Evolutionary conservation across 2,888 invertebrate genomes (phyloP), one percentile per base, ranked within the genome.

Genomic region (Macrosoma leucophasiata): DNA sequence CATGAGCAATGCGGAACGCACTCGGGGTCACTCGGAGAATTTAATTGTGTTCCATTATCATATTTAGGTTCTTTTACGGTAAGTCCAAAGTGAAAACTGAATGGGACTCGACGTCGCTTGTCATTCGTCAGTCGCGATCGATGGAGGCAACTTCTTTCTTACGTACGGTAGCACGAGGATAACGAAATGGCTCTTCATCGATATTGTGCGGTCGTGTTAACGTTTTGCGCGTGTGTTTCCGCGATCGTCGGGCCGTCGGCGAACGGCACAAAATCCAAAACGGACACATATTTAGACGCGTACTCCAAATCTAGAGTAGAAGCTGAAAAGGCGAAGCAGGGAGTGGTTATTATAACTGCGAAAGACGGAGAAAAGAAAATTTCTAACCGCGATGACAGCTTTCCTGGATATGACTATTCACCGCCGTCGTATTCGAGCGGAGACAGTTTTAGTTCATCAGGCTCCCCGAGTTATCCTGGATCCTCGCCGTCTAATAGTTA

Each of bases 241-340:
- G 82, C 81, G 25, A 79, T 84, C 23, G 61, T 79, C 5, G 76
- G 75, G n/a, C 79, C 78, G 7, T 37, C 43, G n/a, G 51, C 48
- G 12, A 82, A 78, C 41, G 59, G 53, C 35, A 81, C 76, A 1
- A 77, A 75, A 52, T 33, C 52, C 9, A 79, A 78, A 58, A 73
- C 72, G 1, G 90, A 91, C 60, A 88, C 89, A 2, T 91, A 90
- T 52, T 63, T 91, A 46, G 88, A 89, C 22, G 90, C 90, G 2
- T 86, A 89, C 49, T 85, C 86, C 4, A 86, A 88, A 49, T 88
- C 89, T 11, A 63, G 55, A 59, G 78, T 62, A 55, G 82, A 64
- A 67, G 85, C 70, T 47, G 85, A 69, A 59, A 79, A 71, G 54
- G 73, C 76, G 34, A 77, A 74, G 45, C 72, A 76, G 59, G 76